These are phyloP conservation scores for Hermodice carunculata DNA, from an alignment of 2,888 invertebrate genomes.

Conservation along the genomic window DNA sequence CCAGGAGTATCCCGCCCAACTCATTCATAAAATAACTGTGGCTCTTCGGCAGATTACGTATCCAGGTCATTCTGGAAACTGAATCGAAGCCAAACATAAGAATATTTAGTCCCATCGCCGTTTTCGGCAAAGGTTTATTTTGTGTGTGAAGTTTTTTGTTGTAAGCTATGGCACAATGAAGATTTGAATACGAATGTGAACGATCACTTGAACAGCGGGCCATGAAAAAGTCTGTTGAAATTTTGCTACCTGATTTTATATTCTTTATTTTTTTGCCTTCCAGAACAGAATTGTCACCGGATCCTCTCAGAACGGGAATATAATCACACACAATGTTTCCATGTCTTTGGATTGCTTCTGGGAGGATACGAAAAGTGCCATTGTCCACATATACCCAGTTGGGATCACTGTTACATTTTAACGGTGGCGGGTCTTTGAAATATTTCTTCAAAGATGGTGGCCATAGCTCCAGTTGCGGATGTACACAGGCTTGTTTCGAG, in stretches of 20 bases:
- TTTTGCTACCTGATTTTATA: constrained; percentile 16
- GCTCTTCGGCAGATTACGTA: constrained; percentile 60
- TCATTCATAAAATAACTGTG: constrained; percentile 54
- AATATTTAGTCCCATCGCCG: constrained; percentile 29
- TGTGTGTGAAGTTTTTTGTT: constrained; percentile 19
- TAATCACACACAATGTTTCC: constrained; percentile 74
- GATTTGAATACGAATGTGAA: constrained; percentile 75
- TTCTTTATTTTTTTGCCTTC: constrained; percentile 1
- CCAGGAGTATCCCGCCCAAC: constrained; percentile 53
- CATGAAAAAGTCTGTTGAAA: constrained; percentile 30
- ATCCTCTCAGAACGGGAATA: constrained; percentile 46
- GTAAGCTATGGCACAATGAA: constrained; percentile 74
- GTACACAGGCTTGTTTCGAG: constrained; percentile 76
- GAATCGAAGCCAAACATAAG: constrained; percentile 91
- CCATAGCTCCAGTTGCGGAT: constrained; percentile 77
- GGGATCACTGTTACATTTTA: constrained; percentile 75
- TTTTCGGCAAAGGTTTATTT: not conserved
- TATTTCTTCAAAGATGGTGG: constrained; percentile 83
- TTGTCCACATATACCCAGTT: constrained; percentile 87
- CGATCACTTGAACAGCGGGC: constrained; percentile 41
- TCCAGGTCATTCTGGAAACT: constrained; percentile 78
- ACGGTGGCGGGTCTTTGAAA: constrained; percentile 75
- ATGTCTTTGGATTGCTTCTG: constrained; percentile 69
- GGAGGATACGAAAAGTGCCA: constrained; percentile 74
- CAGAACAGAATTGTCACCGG: constrained; percentile 17